These are phyloP conservation scores for Oryctes rhinoceros DNA, from an alignment of 1,140 invertebrate species.

Conservation along the genomic window DNA sequence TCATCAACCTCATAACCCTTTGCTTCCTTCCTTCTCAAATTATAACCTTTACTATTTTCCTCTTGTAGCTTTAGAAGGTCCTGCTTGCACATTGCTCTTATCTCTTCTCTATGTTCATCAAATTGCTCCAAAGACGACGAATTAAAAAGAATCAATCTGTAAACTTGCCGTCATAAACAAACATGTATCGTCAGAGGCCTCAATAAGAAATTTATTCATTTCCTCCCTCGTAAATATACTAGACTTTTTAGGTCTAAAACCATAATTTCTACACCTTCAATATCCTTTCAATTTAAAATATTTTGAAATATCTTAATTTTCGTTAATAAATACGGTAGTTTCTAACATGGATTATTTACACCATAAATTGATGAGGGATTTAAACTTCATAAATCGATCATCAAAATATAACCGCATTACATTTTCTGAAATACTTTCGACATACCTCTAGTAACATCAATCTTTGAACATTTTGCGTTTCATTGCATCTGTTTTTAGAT, in stretches of 20 bases:
- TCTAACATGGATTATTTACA: slow-evolving; percentile 11
- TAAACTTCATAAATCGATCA: too few relatives aligned
- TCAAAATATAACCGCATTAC: too few relatives aligned
- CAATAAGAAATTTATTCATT: slow-evolving; percentile 17
- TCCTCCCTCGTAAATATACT: slow-evolving; percentile 8
- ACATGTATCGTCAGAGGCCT: slow-evolving; percentile 20
- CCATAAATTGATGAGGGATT: slow-evolving; percentile 4
- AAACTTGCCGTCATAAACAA: neutral
- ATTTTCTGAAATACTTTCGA: too few relatives aligned
- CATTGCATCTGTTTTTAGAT: too few relatives aligned
- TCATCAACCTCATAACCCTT: slow-evolving; percentile 53
- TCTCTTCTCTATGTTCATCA: slow-evolving; percentile 38
- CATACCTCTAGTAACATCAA: too few relatives aligned
- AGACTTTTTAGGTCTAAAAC: slow-evolving; percentile 23
- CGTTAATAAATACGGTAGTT: slow-evolving; percentile 1
- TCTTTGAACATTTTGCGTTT: too few relatives aligned
- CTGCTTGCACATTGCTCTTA: slow-evolving; percentile 44
- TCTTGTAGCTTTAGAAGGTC: slow-evolving; percentile 57
- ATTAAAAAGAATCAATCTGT: neutral
- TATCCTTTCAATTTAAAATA: slow-evolving; percentile 24
- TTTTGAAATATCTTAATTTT: slow-evolving; percentile 36
- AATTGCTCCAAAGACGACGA: too few relatives aligned
- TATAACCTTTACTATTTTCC: slow-evolving; percentile 54
- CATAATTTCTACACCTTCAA: slow-evolving; percentile 1
- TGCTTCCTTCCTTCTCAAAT: slow-evolving; percentile 52